Evolutionary conservation across 1,140 invertebrate species (phyloP), one percentile per base, ranked within the genome.

Genomic region (Penaeus chinensis): DNA sequence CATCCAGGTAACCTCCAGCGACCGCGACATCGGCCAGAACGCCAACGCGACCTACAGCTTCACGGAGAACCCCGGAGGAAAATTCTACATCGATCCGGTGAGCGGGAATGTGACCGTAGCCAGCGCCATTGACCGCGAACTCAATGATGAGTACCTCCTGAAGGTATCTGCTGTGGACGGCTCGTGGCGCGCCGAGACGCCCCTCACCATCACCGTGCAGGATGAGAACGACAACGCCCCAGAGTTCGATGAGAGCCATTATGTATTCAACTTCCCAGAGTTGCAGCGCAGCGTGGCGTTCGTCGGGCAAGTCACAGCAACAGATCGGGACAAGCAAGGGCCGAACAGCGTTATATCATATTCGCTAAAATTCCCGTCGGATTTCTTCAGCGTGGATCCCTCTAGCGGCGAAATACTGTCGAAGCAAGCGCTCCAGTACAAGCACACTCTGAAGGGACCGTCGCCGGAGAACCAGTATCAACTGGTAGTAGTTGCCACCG

Each of bases 171-270:
- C 96, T 3, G 95, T 95, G 1, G 97, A 98, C 92, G 96, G 96
- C 0, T 96, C 97, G 10, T 98, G 97, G 97, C 94, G 95, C 88
- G 94, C 96, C 1, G 96, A 97, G 92, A 98, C 97, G 2, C 95
- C 96, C 0, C 92, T 98, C 0, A 98, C 97, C 1, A 97, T 99
- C 37, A 97, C 96, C 3, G 96, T 99, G 84, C 96, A 98, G 92
- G 98, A 99, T 93, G 96, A 97, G 90, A 99, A 99, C 92, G 98
- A 99, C 91, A 98, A 98, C 92, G 95, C 96, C 0, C 98, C 98
- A 0, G 96, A 97, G 92, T 99, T 98, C 91, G 96, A 97, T 90
- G 94, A 96, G 91, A 95, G 95, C 0, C 95, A 94, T 88, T 98
- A 98, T 91, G 95, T 95, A 91, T 98, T 98, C 91, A 96, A 98